These are phyloP conservation scores for Pediacus dermestoides DNA, from an alignment of 2,888 invertebrate species.

Conservation along the genomic window DNA sequence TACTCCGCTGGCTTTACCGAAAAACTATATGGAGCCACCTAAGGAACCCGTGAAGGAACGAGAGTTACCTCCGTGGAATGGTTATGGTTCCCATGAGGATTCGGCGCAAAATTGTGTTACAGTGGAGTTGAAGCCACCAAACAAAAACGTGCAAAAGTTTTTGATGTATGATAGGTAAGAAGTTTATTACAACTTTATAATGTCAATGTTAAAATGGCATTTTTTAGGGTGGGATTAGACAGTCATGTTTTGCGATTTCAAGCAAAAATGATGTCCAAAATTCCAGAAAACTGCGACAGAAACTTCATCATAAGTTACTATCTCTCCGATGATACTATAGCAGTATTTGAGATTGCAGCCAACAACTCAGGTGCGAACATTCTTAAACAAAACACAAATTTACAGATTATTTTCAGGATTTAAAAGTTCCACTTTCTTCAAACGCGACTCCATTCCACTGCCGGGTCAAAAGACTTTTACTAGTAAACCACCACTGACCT, in stretches of 20 bases:
- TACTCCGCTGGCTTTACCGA: constrained; percentile 56
- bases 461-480: constrained; percentile 70
- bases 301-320: constrained; percentile 79
- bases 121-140: constrained; percentile 74
- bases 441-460: constrained; percentile 66
- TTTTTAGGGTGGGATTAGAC: constrained; percentile 64
- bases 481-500: constrained; percentile 69
- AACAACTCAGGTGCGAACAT: constrained; percentile 26
- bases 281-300: constrained; percentile 61
- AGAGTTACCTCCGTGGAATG: constrained; percentile 82
- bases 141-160: constrained; percentile 75
- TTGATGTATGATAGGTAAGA: constrained; percentile 66
- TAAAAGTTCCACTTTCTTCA: constrained; percentile 62
- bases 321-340: constrained; percentile 79
- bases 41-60: constrained; percentile 45
- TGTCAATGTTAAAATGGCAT: constrained; percentile 14
- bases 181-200: constrained; percentile 10
- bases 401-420: constrained; percentile 35
- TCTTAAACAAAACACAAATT: constrained; percentile 1
- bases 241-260: constrained; percentile 76
- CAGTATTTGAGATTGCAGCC: constrained; percentile 72
- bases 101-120: constrained; percentile 83
- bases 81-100: constrained; percentile 85
- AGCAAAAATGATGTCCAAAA: constrained; percentile 71
- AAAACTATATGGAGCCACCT: constrained; percentile 35